These are phyloP conservation scores for Ophion slaviceki DNA, from an alignment of 2,888 invertebrate genomes.

Conservation along the genomic window DNA sequence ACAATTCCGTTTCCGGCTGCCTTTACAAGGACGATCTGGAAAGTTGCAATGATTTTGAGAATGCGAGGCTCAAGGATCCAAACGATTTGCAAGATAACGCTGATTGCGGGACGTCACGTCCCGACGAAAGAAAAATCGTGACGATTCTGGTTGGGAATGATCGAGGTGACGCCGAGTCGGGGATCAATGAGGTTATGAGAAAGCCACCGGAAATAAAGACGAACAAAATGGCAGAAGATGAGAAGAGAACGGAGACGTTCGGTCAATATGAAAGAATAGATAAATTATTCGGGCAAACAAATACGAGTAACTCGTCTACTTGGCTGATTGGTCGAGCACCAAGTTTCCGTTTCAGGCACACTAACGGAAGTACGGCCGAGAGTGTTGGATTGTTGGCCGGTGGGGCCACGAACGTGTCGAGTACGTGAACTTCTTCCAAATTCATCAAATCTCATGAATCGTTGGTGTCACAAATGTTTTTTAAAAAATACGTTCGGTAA, in stretches of 20 bases:
- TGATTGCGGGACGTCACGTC: not conserved
- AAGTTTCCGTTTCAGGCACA: constrained; percentile 55
- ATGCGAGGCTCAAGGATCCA: not conserved
- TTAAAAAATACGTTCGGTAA: not conserved
- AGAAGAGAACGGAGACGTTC: not conserved
- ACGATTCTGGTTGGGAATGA: constrained; percentile 67
- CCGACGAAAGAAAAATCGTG: constrained; percentile 30
- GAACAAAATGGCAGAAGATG: not conserved
- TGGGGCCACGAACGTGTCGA: constrained; percentile 48
- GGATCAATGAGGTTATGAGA: not conserved
- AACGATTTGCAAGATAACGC: not conserved
- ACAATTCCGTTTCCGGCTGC: constrained; percentile 77
- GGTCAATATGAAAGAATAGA: constrained; percentile 18
- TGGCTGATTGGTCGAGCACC: constrained; percentile 52
- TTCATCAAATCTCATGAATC: constrained; percentile 16
- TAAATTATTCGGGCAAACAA: constrained; percentile 26
- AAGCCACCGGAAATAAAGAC: constrained; percentile 11
- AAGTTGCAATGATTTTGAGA: constrained; percentile 1
- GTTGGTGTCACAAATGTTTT: not conserved
- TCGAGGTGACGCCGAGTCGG: not conserved
- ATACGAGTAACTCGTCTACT: constrained; percentile 32
- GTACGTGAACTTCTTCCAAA: constrained; percentile 51
- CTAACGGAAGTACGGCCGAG: constrained; percentile 38
- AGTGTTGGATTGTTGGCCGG: constrained; percentile 48
- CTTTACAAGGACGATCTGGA: constrained; percentile 67